These are phyloP conservation scores for Micrastur ruficollis DNA, from an alignment of 2,797 vertebrate genomes.

Conservation along the genomic window DNA sequence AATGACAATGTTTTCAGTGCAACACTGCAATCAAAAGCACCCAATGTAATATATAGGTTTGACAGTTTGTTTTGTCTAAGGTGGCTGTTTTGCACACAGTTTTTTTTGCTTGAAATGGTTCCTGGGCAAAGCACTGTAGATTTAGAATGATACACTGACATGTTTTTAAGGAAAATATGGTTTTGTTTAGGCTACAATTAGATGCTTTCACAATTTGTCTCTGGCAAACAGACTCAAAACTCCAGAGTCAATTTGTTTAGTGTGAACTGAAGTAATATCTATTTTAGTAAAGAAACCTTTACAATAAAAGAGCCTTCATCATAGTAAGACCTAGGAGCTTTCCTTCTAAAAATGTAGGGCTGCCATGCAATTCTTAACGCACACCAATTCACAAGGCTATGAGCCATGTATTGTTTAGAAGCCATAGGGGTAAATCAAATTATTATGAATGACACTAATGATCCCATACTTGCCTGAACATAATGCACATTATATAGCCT, in stretches of 20 bases:
- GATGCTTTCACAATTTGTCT: constrained; percentile 54
- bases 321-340: background rate
- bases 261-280: constrained; percentile 54
- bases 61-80: constrained; percentile 31
- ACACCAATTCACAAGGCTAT: background rate
- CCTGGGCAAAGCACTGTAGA: constrained; percentile 16
- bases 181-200: constrained; percentile 67
- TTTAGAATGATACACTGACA: constrained; percentile 7
- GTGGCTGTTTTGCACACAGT: background rate
- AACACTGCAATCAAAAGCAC: background rate
- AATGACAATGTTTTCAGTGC: background rate
- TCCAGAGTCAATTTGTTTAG: constrained; percentile 29
- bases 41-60: background rate
- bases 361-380: background rate
- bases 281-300: constrained; percentile 14
- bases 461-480: constrained; percentile 35
- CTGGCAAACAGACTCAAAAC: constrained; percentile 48
- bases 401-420: constrained; percentile 45
- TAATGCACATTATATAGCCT: constrained; percentile 2
- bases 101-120: constrained; percentile 26
- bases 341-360: background rate
- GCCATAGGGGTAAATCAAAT: constrained; percentile 45
- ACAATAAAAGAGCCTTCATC: background rate
- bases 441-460: constrained; percentile 50
- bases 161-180: constrained; percentile 53